A percentile compares a stretch with the other conserved stretches of the same genome.
Evolutionary conservation across 2,888 invertebrate species (phyloP).

Genomic region (Agrochola litura): DNA sequence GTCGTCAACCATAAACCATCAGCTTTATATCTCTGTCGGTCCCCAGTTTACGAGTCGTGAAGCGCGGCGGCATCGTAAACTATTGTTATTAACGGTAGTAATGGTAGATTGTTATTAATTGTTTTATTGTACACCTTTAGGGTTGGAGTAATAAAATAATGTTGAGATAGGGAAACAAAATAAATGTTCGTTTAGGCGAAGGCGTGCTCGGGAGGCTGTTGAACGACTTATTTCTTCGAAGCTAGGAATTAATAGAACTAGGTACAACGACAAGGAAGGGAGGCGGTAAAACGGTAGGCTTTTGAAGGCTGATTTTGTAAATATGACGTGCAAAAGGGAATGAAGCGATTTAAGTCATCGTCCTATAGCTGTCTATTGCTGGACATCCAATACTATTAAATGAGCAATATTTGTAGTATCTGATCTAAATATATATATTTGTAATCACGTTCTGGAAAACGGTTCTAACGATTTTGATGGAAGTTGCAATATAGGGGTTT

Average conservation of each 20-base stretch:
- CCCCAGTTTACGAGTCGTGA: slow-evolving; percentile 47
- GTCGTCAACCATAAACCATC: neutral
- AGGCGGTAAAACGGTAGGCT: no score
- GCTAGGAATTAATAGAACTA: neutral
- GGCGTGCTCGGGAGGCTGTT: neutral
- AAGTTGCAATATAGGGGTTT: no score
- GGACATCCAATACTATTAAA: no score
- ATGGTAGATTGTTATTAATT: slow-evolving; percentile 40
- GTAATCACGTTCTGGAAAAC: no score
- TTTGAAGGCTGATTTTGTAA: neutral
- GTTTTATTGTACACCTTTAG: slow-evolving; percentile 35
- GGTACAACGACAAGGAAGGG: neutral
- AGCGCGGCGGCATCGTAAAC: slow-evolving; percentile 36
- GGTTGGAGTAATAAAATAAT: neutral
- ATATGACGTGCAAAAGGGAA: no score
- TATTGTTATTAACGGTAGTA: slow-evolving; percentile 30
- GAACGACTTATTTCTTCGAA: neutral
- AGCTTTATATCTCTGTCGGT: slow-evolving; percentile 42
- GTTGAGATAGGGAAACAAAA: neutral
- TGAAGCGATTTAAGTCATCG: neutral
- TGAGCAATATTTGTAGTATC: no score
- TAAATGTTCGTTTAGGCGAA: neutral
- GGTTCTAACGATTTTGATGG: no score
- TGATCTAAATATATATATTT: no score
- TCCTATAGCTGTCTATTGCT: neutral